A percentile compares a stretch with the other conserved stretches of the same genome.
Conservation (phyloP, 2,888 invertebrate genomes). For the Eucriotettix oculatus region DNA sequence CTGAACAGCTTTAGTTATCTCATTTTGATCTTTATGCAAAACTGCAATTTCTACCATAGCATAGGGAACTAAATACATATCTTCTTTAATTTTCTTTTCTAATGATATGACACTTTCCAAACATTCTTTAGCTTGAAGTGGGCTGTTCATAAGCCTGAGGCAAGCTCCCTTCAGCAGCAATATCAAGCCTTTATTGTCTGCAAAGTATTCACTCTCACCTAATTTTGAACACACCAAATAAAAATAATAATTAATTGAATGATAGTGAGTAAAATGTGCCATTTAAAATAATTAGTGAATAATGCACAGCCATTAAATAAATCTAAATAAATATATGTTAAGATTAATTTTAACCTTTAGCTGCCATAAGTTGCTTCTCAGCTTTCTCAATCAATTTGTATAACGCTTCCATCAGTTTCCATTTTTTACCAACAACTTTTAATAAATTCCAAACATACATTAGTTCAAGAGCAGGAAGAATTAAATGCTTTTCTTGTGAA, state of each 20-base stretch:
- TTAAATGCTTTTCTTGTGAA: conserved; percentile 51
- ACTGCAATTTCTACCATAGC: conserved; percentile 72
- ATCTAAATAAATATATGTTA: background rate
- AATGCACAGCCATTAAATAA: background rate
- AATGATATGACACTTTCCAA: conserved; percentile 43
- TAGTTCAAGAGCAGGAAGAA: conserved; percentile 73
- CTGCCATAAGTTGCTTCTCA: conserved; percentile 19
- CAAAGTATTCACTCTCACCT: conserved; percentile 31
- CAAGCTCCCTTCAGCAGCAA: conserved; percentile 69
- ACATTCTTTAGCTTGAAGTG: conserved; percentile 60
- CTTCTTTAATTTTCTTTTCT: conserved; percentile 60
- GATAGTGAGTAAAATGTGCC: background rate
- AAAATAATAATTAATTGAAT: no score
- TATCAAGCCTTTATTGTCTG: conserved; percentile 59
- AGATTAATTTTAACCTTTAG: conserved; percentile 17
- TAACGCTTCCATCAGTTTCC: conserved; percentile 39
- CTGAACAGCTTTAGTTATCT: conserved; percentile 45
- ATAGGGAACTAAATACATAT: conserved; percentile 72
- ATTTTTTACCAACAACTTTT: conserved; percentile 57
- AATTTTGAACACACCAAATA: background rate
- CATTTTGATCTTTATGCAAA: conserved; percentile 53
- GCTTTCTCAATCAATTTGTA: conserved; percentile 44
- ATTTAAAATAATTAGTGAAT: background rate
- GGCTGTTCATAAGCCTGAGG: conserved; percentile 59
- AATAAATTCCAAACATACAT: conserved; percentile 90